Base-by-base conservation (phyloP, 2,888 invertebrate genomes). In the Proisotoma minuta region DNA sequence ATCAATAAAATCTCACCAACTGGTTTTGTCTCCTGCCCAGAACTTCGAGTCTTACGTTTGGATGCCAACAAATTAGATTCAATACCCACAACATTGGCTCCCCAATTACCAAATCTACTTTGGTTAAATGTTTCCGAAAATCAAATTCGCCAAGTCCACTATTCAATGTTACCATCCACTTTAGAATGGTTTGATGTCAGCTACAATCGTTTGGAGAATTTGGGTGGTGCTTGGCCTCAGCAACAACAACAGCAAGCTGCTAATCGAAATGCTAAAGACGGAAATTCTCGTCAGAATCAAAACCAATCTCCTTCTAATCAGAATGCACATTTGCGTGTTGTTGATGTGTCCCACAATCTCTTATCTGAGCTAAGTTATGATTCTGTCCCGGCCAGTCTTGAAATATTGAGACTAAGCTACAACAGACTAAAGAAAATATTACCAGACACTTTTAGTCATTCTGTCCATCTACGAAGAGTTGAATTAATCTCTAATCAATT, bases 81-180 rank as follows among this genome's bases (percentile, higher is more conserved):
- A 74, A 82, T 87, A 65, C 75, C 75, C 5, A 24, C 63, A 18
- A 66, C 57, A n/a, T 47, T 73, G 26, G 54, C 68, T 12, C 57
- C 65, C 18, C 66, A 70, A 73, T 74, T 70, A 65, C 84, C 86
- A 73, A 85, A 84, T 69, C 83, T 90, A 63, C 84, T 87, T 72
- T 88, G 88, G 87, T 79, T 91, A 72, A 90, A 90, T 78, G 87
- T 89, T 62, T 88, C 88, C 54, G 85, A 87, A 78, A 90, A 90
- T 78, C 85, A 85, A 76, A 79, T 90, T 71, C 81, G 84, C 65
- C 86, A 87, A 85, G 89, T 89, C 78, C 89, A 90, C 79, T 90
- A 88, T 75, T 86, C 87, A 72, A 84, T 89, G 75, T 82, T 90
- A 74, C 90, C 90, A 15, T 77, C 82, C 1, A 87, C 85, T 75